Evolutionary conservation across 2,888 invertebrate species (phyloP), one percentile per base, ranked within the genome.

Genomic region (Tinea trinotella): DNA sequence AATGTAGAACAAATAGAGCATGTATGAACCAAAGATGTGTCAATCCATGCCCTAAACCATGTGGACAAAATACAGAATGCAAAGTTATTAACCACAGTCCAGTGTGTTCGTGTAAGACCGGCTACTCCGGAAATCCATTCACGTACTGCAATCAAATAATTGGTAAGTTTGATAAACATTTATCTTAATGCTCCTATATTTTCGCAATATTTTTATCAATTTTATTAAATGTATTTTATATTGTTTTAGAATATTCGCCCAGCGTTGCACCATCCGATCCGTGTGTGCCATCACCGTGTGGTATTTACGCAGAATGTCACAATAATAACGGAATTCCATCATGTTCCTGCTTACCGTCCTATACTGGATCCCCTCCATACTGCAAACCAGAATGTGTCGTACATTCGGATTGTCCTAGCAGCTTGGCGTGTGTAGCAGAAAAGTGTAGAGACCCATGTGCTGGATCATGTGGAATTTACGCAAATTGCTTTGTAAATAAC

Each of bases 221-320:
- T n/a, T n/a, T 36, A 12, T 9, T 46, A 46, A n/a, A 46, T 12
- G 10, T n/a, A 40, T 13, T 40, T 40, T 12, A n/a, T 13, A 7
- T 4, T 12, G 5, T 48, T 63, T 56, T 61, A 84, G 84, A 79
- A 63, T 68, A 69, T 34, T 62, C 67, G 49, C 70, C 76, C 24
- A 70, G 66, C 57, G 57, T 68, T n/a, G 79, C 74, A 55, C 82
- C 86, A 52, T 65, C 75, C 13, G 74, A 91, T 63, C 93, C 93
- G 1, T 95, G 94, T 66, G 74, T 88, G 58, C 93, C 93, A 53
- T 91, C 92, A 3, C 89, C 91, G 10, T 94, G 94, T 70, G 93
- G 93, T 15, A 66, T 84, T 2, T 92, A 92, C 68, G 89, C 93
- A 4, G 90, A 92, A 66, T 95, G 94, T 67, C 88, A 89, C 52